A percentile compares a stretch with the other conserved stretches of the same genome.
Conservation (phyloP, 2,797 vertebrate genomes). For the Knipowitschia caucasica region DNA sequence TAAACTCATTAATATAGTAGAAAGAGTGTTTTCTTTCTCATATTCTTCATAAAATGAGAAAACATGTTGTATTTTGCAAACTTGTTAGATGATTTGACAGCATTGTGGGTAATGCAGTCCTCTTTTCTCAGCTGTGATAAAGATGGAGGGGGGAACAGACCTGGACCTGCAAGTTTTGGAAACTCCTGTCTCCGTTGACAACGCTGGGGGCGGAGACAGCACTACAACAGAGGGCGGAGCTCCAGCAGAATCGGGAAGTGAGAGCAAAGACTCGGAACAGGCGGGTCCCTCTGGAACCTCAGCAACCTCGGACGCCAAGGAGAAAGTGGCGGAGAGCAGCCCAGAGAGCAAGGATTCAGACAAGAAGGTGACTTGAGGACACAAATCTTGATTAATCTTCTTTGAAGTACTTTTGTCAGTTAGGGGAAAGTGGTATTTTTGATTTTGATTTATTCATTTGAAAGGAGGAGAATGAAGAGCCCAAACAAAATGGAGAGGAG, state of each 20-base stretch:
- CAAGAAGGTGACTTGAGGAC: slow-evolving; percentile 22
- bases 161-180: slow-evolving; percentile 86
- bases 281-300: too few relatives aligned
- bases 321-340: background rate
- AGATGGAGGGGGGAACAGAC: slow-evolving; percentile 90
- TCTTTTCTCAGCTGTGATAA: slow-evolving; percentile 81
- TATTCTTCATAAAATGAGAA: too few relatives aligned
- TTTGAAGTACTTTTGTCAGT: too few relatives aligned
- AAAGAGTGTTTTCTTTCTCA: too few relatives aligned
- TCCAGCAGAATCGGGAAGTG: slow-evolving; percentile 1
- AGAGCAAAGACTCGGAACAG: background rate
- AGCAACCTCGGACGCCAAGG: background rate
- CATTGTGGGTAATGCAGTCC: slow-evolving; percentile 15
- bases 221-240: background rate
- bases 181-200: slow-evolving; percentile 31
- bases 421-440: too few relatives aligned
- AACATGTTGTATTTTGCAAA: too few relatives aligned
- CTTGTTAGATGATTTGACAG: too few relatives aligned
- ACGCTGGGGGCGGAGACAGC: slow-evolving; percentile 55
- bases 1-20: too few relatives aligned
- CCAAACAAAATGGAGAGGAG: slow-evolving; percentile 44
- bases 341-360: background rate
- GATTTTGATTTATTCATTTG: background rate
- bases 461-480: slow-evolving; percentile 17
- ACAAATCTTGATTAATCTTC: too few relatives aligned